A percentile compares a stretch with the other conserved stretches of the same genome.
Conservation (phyloP, 2,888 invertebrate species). For the Oscheius sp. region DNA sequence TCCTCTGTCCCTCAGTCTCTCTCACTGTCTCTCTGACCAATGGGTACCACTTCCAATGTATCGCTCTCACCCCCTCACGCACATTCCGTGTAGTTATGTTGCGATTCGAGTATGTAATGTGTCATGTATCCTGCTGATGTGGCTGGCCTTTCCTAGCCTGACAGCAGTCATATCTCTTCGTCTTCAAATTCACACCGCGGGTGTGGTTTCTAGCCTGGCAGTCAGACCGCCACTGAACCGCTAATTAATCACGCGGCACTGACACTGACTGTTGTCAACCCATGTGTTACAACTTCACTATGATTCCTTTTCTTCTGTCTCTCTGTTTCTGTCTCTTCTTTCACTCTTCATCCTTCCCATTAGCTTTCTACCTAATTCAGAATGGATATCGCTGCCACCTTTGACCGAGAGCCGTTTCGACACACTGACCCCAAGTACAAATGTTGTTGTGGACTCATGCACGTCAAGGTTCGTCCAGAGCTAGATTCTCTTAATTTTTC, state of each 20-base stretch:
- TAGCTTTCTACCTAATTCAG: constrained; percentile 4
- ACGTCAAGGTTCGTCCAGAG: constrained; percentile 47
- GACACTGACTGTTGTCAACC: no score
- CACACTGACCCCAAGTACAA: constrained; percentile 56
- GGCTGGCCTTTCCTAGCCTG: no score
- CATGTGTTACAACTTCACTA: neutral
- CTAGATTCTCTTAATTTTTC: neutral
- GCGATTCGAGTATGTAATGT: no score
- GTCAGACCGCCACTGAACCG: no score
- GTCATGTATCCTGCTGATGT: no score
- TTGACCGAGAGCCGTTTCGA: constrained; percentile 56
- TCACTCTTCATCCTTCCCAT: neutral
- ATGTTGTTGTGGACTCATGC: constrained; percentile 53
- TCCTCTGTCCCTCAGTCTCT: neutral
- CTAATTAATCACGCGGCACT: no score
- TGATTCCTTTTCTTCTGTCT: neutral
- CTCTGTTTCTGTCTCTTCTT: neutral
- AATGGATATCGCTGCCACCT: constrained; percentile 59
- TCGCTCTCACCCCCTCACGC: no score
- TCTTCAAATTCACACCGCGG: no score
- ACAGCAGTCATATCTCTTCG: no score
- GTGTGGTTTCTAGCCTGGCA: no score
- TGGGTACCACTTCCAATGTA: no score
- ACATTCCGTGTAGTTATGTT: no score
- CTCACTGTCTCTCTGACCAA: neutral